Evolutionary conservation across 1,140 invertebrate genomes (phyloP), one percentile per base, ranked within the genome.

Genomic region (Tetragonula clypearis): DNA sequence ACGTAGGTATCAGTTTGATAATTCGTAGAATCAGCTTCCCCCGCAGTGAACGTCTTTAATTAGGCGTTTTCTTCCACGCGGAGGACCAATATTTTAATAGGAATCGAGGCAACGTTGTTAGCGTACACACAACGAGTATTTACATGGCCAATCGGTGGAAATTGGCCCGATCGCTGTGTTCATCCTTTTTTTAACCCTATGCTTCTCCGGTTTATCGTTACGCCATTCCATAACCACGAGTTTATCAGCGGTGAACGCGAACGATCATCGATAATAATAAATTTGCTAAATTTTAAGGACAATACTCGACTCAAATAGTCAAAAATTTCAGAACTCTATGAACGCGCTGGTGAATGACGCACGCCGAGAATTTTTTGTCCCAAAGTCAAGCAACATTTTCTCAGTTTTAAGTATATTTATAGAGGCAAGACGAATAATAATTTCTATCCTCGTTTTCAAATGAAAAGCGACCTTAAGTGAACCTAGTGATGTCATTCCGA

Each of bases 261-360:
- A 60, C 90, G 88, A 92, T 92, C 89, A 92, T 86, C 73, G 78
- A 56, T 75, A 62, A 89, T 92, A 91, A 91, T 30, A 30, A 30
- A 92, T 92, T 82, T 75, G 55, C 55, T 17, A 30, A 60, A 62
- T 19, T 79, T 69, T 19, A 30, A 30, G 30, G 30, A 30, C 30
- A 30, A 30, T 30, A 30, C 41, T 23, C 11, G 15, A 14, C 6
- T 14, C 3, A 23, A 15, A 17, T 14, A 66, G 0, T 15, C 26
- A n/a, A 62, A 62, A 62, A 62, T 62, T 62, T 62, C 41, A 49
- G 0, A 49, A 49, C 41, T 49, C 41, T 8, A 0, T 49, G 41
- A 8, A 49, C 6, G 41, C 41, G 41, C 41, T 49, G 35, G 35
- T 30, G 30, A 35, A 35, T 35, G 35, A 35, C 35, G 35, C 35